These are phyloP conservation scores for Struthio camelus DNA, from an alignment of 2,113 vertebrate genomes.

Conservation along the genomic window DNA sequence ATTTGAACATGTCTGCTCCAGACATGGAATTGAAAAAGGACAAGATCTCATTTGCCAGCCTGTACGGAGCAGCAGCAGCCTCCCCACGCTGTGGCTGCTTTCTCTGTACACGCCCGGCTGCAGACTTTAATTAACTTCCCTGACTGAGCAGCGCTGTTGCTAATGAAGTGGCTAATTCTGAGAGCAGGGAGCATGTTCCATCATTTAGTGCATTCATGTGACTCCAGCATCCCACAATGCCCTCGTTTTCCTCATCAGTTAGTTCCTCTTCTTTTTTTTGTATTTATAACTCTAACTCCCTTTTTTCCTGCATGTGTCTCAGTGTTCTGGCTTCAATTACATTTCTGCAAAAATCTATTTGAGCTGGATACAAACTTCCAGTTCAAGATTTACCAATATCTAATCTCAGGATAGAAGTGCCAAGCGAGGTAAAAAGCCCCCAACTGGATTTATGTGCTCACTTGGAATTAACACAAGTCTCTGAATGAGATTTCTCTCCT, in stretches of 20 bases:
- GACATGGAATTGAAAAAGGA: neutral
- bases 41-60: neutral
- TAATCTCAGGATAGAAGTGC: constrained; percentile 22
- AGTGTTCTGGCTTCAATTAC: constrained; percentile 14
- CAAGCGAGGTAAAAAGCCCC: constrained; percentile 9
- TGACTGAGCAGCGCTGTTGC: constrained; percentile 47
- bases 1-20: neutral
- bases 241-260: neutral
- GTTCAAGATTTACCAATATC: constrained; percentile 42
- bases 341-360: constrained; percentile 39
- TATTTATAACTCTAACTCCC: constrained; percentile 5
- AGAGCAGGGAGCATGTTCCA: constrained; percentile 55
- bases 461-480: constrained; percentile 43
- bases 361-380: neutral
- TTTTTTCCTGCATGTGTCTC: neutral
- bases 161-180: constrained; percentile 65
- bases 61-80: neutral
- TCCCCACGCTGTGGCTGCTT: neutral
- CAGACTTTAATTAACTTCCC: constrained; percentile 71
- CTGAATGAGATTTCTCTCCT: constrained; percentile 41
- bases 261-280: constrained; percentile 2
- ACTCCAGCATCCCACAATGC: neutral
- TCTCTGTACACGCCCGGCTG: neutral
- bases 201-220: constrained; percentile 14
- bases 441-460: constrained; percentile 41